These are phyloP conservation scores for Shinisaurus crocodilurus DNA, from an alignment of 2,113 vertebrate species.

Conservation along the genomic window DNA sequence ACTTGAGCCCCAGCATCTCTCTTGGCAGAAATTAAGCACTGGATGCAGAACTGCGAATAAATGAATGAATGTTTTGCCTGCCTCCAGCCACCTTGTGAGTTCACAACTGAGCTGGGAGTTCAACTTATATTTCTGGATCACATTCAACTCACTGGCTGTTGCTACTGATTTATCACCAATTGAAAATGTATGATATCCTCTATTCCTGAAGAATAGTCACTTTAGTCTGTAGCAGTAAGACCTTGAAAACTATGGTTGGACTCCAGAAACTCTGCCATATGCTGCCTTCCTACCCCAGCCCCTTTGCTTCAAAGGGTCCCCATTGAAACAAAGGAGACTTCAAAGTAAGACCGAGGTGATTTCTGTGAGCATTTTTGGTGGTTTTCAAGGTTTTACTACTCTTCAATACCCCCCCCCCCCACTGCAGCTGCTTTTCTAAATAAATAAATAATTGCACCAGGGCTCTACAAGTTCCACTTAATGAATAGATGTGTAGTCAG, in stretches of 20 bases:
- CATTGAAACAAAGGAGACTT: background rate
- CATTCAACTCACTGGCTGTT: background rate
- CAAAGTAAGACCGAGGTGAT: too few species aligned
- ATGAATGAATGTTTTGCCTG: background rate
- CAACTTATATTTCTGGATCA: background rate
- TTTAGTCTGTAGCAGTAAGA: too few species aligned
- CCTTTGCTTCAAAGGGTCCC: background rate
- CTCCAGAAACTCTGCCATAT: too few species aligned
- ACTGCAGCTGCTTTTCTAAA: background rate
- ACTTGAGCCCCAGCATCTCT: too few species aligned
- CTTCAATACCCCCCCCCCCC: too few species aligned
- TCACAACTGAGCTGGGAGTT: background rate
- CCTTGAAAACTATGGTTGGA: background rate
- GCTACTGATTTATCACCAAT: too few species aligned
- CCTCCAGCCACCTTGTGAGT: background rate
- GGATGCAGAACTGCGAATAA: too few species aligned
- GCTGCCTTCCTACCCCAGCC: background rate
- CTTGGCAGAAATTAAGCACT: too few species aligned
- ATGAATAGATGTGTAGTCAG: too few species aligned
- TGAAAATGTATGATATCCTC: too few species aligned
- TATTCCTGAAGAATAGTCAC: too few species aligned
- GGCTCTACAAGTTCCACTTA: background rate
- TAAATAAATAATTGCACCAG: too few species aligned
- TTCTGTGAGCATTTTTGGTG: background rate
- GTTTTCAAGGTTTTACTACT: background rate